Conservation (phyloP, 2,797 vertebrate genomes). For the Poecilia velifera region DNA sequence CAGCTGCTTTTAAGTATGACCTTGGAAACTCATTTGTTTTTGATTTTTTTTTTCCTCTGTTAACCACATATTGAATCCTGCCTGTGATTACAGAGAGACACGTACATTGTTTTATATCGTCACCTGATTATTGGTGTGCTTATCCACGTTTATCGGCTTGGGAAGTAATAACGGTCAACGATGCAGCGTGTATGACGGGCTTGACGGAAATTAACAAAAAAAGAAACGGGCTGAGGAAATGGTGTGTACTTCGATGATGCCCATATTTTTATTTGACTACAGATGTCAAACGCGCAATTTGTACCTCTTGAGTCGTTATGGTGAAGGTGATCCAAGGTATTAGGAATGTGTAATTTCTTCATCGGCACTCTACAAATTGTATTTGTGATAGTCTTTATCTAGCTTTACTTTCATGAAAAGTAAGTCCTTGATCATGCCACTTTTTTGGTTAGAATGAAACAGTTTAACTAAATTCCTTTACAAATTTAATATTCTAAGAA, state of each 20-base stretch:
- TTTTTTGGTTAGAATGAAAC: not conserved
- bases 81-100: conserved; percentile 54
- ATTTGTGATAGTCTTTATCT: conserved; percentile 46
- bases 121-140: conserved; percentile 38
- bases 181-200: conserved; percentile 15
- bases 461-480: not conserved
- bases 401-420: conserved; percentile 22
- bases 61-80: conserved; percentile 74
- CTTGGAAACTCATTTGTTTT: conserved; percentile 86
- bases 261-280: conserved; percentile 33
- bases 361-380: conserved; percentile 33
- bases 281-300: conserved; percentile 45
- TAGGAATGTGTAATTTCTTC: conserved; percentile 35
- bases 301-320: conserved; percentile 38
- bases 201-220: conserved; percentile 34
- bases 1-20: conserved; percentile 76
- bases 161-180: conserved; percentile 31
- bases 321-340: conserved; percentile 48
- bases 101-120: conserved; percentile 30
- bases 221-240: conserved; percentile 7
- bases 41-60: conserved; percentile 43
- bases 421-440: not conserved
- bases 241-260: not conserved
- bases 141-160: conserved; percentile 17
- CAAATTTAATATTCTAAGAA: not conserved